phyloP scores from a whole-genome alignment of 2,888 invertebrate genomes.

The Pogonocherus hispidulus region DNA sequence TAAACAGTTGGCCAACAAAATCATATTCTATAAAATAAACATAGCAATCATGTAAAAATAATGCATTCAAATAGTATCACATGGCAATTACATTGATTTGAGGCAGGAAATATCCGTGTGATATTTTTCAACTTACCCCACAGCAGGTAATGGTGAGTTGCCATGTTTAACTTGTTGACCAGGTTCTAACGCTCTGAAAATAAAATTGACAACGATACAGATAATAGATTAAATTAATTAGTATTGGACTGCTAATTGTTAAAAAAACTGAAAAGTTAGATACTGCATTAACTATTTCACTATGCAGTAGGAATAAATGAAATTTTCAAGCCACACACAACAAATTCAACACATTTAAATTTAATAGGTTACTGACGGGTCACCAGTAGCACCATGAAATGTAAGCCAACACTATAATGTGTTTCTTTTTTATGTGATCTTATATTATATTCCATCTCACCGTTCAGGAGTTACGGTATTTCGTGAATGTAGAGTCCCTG shows the following conservation, averaged over 20 bases:
- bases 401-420: no score
- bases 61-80: constrained; percentile 1
- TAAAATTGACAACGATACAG: constrained; percentile 58
- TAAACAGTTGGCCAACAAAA: background rate
- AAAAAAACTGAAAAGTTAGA: constrained; percentile 7
- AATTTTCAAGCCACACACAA: no score
- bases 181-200: constrained; percentile 77
- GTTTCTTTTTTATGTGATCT: no score
- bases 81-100: background rate
- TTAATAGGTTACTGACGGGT: no score
- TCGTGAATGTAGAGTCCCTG: no score
- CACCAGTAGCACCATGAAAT: no score
- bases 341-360: no score
- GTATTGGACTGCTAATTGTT: constrained; percentile 30
- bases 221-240: constrained; percentile 50
- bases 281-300: no score
- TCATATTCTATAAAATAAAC: background rate
- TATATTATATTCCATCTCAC: no score
- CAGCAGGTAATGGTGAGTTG: constrained; percentile 72
- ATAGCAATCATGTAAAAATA: background rate
- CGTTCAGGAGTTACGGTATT: no score
- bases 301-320: no score
- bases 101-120: background rate
- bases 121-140: constrained; percentile 73
- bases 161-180: constrained; percentile 69